Percentiles rank a stretch among this genome's conserved stretches.
These are phyloP conservation scores for Clepsis dumicolana DNA, from an alignment of 2,888 invertebrate genomes.

Conservation along the genomic window DNA sequence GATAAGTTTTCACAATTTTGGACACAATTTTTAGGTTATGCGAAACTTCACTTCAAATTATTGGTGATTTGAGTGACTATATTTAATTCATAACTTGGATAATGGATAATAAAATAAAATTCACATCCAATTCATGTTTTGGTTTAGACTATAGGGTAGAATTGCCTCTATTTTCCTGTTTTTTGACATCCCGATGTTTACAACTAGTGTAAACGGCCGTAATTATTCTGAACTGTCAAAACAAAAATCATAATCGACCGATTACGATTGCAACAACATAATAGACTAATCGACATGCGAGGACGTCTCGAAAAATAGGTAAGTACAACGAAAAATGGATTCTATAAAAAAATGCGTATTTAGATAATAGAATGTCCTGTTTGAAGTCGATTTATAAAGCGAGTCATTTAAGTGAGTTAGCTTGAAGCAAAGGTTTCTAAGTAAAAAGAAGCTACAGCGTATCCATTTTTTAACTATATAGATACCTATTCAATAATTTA, in stretches of 20 bases:
- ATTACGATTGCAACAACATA: conserved; percentile 4
- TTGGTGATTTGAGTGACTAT: not conserved
- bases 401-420: no score
- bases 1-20: conserved; percentile 13
- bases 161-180: conserved; percentile 38
- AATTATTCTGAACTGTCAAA: conserved; percentile 33
- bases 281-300: no score
- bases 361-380: no score
- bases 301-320: no score
- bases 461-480: no score
- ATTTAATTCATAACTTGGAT: not conserved
- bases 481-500: no score
- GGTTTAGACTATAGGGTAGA: not conserved
- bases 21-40: conserved; percentile 38
- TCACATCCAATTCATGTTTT: not conserved
- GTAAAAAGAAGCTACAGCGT: no score
- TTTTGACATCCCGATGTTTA: conserved; percentile 60
- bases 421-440: no score
- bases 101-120: not conserved
- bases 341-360: no score
- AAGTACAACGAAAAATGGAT: no score
- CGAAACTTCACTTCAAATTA: conserved; percentile 15
- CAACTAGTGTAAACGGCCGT: conserved; percentile 47
- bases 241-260: conserved; percentile 27
- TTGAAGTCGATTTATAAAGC: no score